Evolutionary conservation across 2,113 vertebrate species (phyloP), one percentile per base, ranked within the genome.

Genomic region (Menidia beryllina): DNA sequence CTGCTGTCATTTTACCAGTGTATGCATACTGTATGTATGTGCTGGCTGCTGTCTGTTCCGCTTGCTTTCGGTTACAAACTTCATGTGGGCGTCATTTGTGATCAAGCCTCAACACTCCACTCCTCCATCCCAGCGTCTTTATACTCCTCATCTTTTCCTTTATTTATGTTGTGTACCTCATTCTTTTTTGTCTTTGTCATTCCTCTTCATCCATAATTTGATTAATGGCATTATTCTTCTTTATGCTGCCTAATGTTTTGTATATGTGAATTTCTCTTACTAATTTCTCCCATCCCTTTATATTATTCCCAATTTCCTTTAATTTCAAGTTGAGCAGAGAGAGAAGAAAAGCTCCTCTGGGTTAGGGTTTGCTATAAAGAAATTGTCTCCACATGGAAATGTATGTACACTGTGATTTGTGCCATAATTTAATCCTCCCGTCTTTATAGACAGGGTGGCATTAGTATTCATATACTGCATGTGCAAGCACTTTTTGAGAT

Each of bases 281-380:
- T 5, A 3, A 27, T 63, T 53, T 62, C 2, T 39, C 27, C 25
- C 34, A 21, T 24, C 27, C n/a, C 26, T 27, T 51, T 48, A 25
- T 17, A 43, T 10, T 34, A 30, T 69, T 20, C 20, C 6, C 0
- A 13, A 13, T 57, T 27, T 17, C 13, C 27, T 52, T 56, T 12
- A 27, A 15, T 25, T 51, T 36, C 59, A 30, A 2, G 34, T 1
- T 25, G 51, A 58, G 45, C 15, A 50, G 14, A n/a, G 55, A 21
- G 54, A 41, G n/a, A n/a, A n/a, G n/a, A 49, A 21, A 23, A 70
- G 66, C 70, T 41, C 30, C 75, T 78, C 39, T 62, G 58, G 69
- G 66, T 80, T 59, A 72, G 11, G 21, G 69, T 19, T 8, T 30
- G 50, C 58, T 30, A 24, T 43, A 41, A 60, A 72, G 60, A 65